A percentile compares a stretch with the other conserved stretches of the same genome.
Evolutionary conservation across 2,888 invertebrate genomes (phyloP).

Genomic region (Coenonympha glycerion): DNA sequence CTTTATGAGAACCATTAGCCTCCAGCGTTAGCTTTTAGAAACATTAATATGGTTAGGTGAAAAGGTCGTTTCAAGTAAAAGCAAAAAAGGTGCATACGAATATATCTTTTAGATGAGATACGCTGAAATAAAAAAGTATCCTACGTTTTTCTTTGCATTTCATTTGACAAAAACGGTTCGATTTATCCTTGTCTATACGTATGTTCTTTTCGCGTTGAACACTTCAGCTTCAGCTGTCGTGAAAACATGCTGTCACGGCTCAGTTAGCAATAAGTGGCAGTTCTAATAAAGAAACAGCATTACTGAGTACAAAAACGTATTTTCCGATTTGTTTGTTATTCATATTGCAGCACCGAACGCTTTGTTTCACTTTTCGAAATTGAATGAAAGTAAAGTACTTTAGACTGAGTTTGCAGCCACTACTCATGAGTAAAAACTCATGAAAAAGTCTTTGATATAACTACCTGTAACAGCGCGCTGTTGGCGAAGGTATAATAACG

Average conservation of each 20-base stretch:
- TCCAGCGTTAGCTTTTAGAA: background rate
- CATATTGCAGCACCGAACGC: background rate
- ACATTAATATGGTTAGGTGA: background rate
- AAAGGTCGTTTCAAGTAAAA: background rate
- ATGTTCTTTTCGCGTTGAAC: background rate
- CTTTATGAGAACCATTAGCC: background rate
- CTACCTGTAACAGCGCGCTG: too few species aligned
- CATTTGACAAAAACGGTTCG: background rate
- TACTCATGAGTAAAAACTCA: too few species aligned
- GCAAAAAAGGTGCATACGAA: background rate
- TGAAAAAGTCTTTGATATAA: too few species aligned
- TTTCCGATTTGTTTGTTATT: conserved; percentile 9
- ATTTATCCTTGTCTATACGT: background rate
- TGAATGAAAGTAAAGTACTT: background rate
- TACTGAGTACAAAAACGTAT: conserved; percentile 7
- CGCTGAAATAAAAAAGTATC: background rate
- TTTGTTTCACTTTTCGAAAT: conserved; percentile 7
- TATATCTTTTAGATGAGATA: too few species aligned
- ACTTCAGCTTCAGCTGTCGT: background rate
- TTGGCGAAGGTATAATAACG: too few species aligned
- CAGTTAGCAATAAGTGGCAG: background rate
- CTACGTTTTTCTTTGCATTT: background rate
- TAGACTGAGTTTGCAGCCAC: background rate
- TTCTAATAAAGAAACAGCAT: background rate
- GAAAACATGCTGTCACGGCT: background rate